phyloP scores from a whole-genome alignment of 2,888 invertebrate genomes.

The Thecophora atra region DNA sequence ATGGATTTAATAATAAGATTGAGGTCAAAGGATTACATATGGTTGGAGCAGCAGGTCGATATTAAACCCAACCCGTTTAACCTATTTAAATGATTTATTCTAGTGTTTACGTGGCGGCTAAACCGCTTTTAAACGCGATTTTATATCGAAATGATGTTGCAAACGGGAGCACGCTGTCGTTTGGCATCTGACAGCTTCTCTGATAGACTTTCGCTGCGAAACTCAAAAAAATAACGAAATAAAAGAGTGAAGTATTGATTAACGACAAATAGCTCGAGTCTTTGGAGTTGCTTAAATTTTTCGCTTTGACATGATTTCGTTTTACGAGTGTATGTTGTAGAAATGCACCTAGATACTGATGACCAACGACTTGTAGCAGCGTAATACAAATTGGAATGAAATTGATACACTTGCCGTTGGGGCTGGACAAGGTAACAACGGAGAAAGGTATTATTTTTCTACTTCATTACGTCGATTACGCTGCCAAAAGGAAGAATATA shows the following conservation, averaged over 20 bases:
- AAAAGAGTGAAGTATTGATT: neutral
- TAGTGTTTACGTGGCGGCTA: too few relatives aligned
- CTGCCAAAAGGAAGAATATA: slow-evolving; percentile 15
- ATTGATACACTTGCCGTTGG: slow-evolving; percentile 19
- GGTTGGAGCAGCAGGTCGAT: too few relatives aligned
- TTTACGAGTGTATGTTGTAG: neutral
- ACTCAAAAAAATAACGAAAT: neutral
- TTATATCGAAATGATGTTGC: too few relatives aligned
- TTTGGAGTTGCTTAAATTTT: neutral
- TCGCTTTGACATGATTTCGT: slow-evolving; percentile 1
- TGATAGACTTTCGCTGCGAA: too few relatives aligned
- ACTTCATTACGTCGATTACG: slow-evolving; percentile 55
- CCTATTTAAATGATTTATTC: too few relatives aligned
- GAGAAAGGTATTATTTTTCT: slow-evolving; percentile 61
- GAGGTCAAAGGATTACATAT: too few relatives aligned
- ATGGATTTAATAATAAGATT: too few relatives aligned
- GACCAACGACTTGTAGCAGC: neutral
- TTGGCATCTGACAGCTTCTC: too few relatives aligned
- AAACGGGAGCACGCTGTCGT: too few relatives aligned
- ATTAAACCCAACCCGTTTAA: too few relatives aligned
- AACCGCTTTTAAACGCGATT: too few relatives aligned
- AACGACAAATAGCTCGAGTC: neutral
- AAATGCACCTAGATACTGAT: neutral
- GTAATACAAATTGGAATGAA: slow-evolving; percentile 4
- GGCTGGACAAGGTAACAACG: slow-evolving; percentile 49